These are phyloP conservation scores for Mimachlamys varia DNA, from an alignment of 2,888 invertebrate species.

Conservation along the genomic window DNA sequence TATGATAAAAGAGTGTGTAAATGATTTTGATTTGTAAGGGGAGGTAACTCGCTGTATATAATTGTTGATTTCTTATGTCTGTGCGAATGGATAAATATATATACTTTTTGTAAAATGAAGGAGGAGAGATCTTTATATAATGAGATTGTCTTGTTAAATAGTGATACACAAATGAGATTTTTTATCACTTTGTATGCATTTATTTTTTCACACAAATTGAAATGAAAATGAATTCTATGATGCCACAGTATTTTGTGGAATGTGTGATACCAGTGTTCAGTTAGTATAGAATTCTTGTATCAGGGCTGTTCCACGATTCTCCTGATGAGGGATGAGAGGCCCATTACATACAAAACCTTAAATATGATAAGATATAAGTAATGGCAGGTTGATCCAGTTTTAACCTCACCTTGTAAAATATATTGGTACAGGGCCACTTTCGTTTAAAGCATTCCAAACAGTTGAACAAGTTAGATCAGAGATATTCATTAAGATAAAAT, in stretches of 20 bases:
- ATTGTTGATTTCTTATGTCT: neutral
- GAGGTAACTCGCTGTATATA: slow-evolving; percentile 19
- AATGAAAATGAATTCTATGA: neutral
- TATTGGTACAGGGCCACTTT: too few relatives aligned
- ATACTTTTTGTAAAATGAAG: neutral
- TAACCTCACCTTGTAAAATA: too few relatives aligned
- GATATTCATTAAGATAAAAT: too few relatives aligned
- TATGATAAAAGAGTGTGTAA: neutral
- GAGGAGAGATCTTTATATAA: neutral
- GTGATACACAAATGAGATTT: neutral
- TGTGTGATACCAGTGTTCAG: neutral
- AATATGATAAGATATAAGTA: too few relatives aligned
- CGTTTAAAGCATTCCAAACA: too few relatives aligned
- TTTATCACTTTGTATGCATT: slow-evolving; percentile 4
- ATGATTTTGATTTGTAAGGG: neutral
- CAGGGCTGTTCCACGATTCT: too few relatives aligned
- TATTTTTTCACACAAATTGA: neutral
- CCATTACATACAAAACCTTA: too few relatives aligned
- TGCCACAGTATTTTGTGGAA: neutral
- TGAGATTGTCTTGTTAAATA: neutral
- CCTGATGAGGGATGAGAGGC: too few relatives aligned
- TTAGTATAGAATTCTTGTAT: neutral
- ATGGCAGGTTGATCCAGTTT: too few relatives aligned
- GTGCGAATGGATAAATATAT: neutral
- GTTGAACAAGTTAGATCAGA: too few relatives aligned